Evolutionary conservation across 2,797 vertebrate genomes (phyloP), one percentile per base, ranked within the genome.

Genomic region (Cynodonichthys magdalenae): DNA sequence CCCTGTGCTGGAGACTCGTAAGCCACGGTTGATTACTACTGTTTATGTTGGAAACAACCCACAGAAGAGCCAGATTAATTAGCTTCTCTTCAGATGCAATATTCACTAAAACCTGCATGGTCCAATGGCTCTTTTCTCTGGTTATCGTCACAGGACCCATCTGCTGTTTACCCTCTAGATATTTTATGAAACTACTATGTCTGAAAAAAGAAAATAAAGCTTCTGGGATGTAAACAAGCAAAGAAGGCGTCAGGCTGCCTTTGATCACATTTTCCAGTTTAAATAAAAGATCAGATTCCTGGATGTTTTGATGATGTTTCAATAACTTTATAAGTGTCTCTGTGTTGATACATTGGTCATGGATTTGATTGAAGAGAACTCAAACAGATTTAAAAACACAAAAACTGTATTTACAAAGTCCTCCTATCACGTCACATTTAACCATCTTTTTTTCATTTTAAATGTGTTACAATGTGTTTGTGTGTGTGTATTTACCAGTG

Each of bases 401-500:
- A 11, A 31, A 31, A 19, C 28, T 7, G 53, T 41, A 12, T 41
- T 54, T 20, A 17, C 6, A 19, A 54, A 24, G 17, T 8, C 51
- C 51, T 2, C 24, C 2, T 24, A 3, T 24, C 24, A 24, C 24
- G 24, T 27, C 6, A 0, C 15, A 49, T 49, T 15, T 11, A 49
- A 10, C 17, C 6, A 12, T 14, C 48, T 4, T 29, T 28, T 49
- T 29, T 36, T 11, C 19, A 41, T 36, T 9, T 42, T 57, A 7
- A 36, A 11, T 67, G 61, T 46, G 36, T 39, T 1, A 24, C 52
- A 62, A 63, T 34, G 19, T 53, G 28, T 42, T 10, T 6, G 15
- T 24, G n/a, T n/a, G n/a, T 50, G 34, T 59, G 28, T 60, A n/a
- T 27, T 90, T 95, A 99, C 97, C 94, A 82, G 97, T 98, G 62